Evolutionary conservation across 2,113 vertebrate species (phyloP).

Genomic region (Ginglymostoma cirratum): DNA sequence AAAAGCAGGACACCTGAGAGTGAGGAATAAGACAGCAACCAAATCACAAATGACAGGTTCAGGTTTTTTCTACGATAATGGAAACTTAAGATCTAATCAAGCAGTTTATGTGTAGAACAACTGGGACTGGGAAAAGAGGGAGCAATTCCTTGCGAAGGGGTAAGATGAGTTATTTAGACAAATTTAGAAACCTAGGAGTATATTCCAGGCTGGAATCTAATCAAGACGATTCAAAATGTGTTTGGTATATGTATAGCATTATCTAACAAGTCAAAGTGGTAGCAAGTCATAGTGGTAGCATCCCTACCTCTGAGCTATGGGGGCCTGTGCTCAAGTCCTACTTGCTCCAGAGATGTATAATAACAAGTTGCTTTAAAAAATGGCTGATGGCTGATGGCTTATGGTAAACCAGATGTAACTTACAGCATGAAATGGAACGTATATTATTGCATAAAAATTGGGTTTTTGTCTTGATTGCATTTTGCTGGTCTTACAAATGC

Average conservation of each 20-base stretch:
- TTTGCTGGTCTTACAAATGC: background rate
- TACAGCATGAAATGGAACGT: background rate
- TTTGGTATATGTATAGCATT: background rate
- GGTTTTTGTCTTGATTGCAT: background rate
- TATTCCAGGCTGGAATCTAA: background rate
- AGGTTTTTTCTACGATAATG: background rate
- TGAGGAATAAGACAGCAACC: background rate
- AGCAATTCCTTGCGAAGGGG: background rate
- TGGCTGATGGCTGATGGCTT: too few species aligned
- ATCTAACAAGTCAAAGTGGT: background rate
- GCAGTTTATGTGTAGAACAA: background rate
- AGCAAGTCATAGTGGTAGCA: too few species aligned
- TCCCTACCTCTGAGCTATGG: too few species aligned
- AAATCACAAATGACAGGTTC: background rate
- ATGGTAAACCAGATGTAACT: background rate
- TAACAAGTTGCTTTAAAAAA: too few species aligned
- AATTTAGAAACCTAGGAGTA: background rate
- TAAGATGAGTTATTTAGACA: background rate
- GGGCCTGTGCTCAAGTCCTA: too few species aligned
- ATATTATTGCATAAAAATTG: background rate
- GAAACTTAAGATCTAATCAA: background rate
- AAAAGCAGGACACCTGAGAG: background rate
- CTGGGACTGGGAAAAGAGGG: background rate
- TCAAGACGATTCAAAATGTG: background rate
- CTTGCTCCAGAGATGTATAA: too few species aligned